These are phyloP conservation scores for Gila orcuttii DNA, from an alignment of 2,113 vertebrate genomes.

Conservation along the genomic window DNA sequence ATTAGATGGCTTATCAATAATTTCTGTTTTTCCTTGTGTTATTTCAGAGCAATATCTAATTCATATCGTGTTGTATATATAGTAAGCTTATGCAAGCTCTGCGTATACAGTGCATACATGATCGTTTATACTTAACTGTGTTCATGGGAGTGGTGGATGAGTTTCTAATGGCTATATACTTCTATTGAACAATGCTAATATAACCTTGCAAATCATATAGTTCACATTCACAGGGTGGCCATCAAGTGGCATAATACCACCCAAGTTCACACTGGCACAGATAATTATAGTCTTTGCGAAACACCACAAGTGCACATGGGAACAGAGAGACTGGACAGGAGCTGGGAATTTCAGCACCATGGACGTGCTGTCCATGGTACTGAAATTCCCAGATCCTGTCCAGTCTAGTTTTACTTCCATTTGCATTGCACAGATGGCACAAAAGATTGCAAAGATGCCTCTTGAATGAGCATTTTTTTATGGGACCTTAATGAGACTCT, in stretches of 20 bases:
- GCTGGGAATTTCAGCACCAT: constrained; percentile 32
- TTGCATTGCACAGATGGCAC: not conserved
- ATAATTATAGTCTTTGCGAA: constrained; percentile 7
- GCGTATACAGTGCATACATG: not conserved
- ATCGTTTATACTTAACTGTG: not conserved
- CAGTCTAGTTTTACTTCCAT: not conserved
- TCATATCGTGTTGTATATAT: not conserved
- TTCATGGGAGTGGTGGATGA: constrained; percentile 24
- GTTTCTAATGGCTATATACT: constrained; percentile 12
- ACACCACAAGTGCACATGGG: not conserved
- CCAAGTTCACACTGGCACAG: not conserved
- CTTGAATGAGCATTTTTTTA: constrained; percentile 1
- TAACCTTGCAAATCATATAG: constrained; percentile 6
- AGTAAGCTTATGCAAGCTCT: not conserved
- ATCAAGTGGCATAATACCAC: constrained; percentile 4
- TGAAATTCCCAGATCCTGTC: no score
- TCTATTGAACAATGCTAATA: not conserved
- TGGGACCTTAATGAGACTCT: constrained; percentile 14
- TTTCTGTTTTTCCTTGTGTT: not conserved
- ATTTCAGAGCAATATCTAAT: not conserved
- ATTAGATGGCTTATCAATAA: not conserved
- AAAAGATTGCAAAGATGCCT: not conserved
- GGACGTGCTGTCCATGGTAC: not conserved
- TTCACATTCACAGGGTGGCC: constrained; percentile 11
- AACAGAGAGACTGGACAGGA: not conserved